Evolutionary conservation across 2,888 invertebrate genomes (phyloP).

Genomic region (Glomeris marginata): DNA sequence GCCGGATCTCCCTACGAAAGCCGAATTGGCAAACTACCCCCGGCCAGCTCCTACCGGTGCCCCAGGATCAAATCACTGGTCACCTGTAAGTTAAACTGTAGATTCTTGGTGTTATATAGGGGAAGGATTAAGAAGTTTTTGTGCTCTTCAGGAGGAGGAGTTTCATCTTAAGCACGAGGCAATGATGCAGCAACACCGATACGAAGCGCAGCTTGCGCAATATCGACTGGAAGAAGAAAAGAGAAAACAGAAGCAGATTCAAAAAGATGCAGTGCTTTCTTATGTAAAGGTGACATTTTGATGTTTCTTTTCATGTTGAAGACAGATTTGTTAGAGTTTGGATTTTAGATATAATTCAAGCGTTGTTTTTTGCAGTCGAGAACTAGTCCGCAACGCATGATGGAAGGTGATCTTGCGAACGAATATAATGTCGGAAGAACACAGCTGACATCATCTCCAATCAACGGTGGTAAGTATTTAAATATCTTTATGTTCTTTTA

Average conservation of each 20-base stretch:
- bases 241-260: slow-evolving; percentile 18
- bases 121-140: not conserved
- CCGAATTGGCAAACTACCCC: not conserved
- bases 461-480: no score
- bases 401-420: not conserved
- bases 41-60: slow-evolving; percentile 4
- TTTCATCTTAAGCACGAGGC: slow-evolving; percentile 23
- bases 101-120: not conserved
- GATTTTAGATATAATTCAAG: not conserved
- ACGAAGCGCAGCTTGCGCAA: slow-evolving; percentile 21
- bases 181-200: slow-evolving; percentile 21
- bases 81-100: slow-evolving; percentile 2
- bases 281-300: slow-evolving; percentile 22
- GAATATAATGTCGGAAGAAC: not conserved
- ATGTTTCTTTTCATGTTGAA: not conserved
- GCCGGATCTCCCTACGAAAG: not conserved
- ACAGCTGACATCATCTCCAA: not conserved
- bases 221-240: slow-evolving; percentile 22
- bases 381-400: slow-evolving; percentile 8
- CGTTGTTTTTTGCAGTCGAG: slow-evolving; percentile 6
- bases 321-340: not conserved
- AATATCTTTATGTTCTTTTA: no score
- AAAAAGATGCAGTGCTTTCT: slow-evolving; percentile 28
- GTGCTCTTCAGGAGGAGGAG: slow-evolving; percentile 24
- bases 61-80: slow-evolving; percentile 7